Base-by-base conservation (phyloP, 2,888 invertebrate species). In the Leptinotarsa tumamoca region DNA sequence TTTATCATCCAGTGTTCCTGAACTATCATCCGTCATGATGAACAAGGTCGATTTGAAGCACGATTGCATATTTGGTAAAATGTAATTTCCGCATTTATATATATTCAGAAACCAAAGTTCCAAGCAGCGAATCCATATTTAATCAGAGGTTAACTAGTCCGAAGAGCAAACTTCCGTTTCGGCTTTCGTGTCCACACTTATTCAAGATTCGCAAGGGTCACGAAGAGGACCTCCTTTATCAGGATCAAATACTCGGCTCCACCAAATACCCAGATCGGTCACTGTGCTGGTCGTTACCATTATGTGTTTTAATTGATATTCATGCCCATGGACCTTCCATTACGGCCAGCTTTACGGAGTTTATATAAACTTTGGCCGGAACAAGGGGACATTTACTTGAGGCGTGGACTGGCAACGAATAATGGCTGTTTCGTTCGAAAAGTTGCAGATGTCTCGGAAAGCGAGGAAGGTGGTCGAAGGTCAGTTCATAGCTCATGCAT, bases 121-220 rank as follows among this genome's bases (percentile, higher is more conserved):
- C 7, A 43, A 10, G 43, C 10, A 43, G 71, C 69, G 66, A 74
- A 69, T 77, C 69, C 74, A 70, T 77, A 74, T 77, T 77, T 74
- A 74, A 77, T 74, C 72, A 72, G 54, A 74, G 74, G 71, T 77
- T 77, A 77, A 74, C 66, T 73, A 77, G 77, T 77, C 71, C 63
- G 67, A 69, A 68, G 71, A 66, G 52, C 73, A 68, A 72, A 74
- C 74, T 74, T 77, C 72, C 73, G 73, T 76, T 71, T 71, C 27
- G 68, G 56, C 68, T 71, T 66, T 63, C 63, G 71, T 67, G 56
- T 68, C 68, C 23, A 58, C 71, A 74, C 69, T 72, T 74, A 74
- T 74, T 77, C 72, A 67, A 72, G 77, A 72, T 74, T 72, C 69
- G 72, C 72, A 72, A 72, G 68, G 75, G 72, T 72, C 72, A 56